Evolutionary conservation across 2,797 vertebrate genomes (phyloP).

Genomic region (Saguinus oedipus): DNA sequence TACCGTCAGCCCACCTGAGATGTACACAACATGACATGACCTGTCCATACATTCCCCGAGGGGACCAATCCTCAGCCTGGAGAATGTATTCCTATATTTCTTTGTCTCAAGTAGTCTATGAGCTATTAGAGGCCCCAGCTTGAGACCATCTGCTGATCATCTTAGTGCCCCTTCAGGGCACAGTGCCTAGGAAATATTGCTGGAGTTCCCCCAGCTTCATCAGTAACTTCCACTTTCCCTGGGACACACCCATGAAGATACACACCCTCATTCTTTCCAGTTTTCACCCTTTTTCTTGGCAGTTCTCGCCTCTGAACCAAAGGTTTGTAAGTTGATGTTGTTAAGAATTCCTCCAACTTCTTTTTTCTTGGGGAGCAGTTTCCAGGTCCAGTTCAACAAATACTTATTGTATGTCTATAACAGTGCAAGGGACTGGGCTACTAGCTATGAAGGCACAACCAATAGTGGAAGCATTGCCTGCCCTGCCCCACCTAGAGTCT

Average conservation of each 20-base stretch:
- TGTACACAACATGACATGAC: background rate
- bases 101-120: background rate
- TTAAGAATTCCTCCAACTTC: background rate
- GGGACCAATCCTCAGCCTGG: background rate
- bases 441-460: background rate
- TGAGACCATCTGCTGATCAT: background rate
- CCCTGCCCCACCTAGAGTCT: background rate
- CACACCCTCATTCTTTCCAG: background rate
- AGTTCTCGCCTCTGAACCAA: background rate
- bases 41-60: too few relatives aligned
- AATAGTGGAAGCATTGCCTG: fast-evolving
- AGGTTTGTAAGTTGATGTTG: background rate
- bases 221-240: background rate
- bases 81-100: background rate
- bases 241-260: background rate
- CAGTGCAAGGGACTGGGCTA: background rate
- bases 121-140: background rate
- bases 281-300: background rate
- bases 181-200: background rate
- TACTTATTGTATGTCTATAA: background rate
- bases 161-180: background rate
- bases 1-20: background rate
- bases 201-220: background rate
- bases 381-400: background rate
- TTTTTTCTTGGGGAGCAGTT: background rate